phyloP scores from a whole-genome alignment of 2,113 vertebrate species.

The Salvelinus fontinalis region DNA sequence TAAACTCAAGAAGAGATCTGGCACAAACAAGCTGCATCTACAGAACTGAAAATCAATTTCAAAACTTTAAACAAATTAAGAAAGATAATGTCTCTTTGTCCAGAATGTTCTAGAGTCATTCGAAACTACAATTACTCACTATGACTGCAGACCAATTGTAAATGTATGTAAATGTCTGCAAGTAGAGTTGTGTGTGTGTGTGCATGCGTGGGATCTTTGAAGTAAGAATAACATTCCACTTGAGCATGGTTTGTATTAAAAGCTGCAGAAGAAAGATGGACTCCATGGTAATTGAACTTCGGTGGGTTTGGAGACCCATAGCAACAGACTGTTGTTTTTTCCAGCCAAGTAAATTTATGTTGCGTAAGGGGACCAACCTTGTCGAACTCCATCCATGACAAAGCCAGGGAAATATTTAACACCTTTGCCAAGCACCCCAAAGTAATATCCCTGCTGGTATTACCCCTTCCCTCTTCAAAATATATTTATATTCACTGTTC shows the following conservation, averaged over 20 bases:
- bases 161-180: not conserved
- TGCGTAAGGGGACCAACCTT: not conserved
- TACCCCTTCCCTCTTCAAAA: not conserved
- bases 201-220: not conserved
- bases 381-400: slow-evolving; percentile 10
- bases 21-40: too few species aligned
- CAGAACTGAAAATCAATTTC: too few species aligned
- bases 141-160: too few species aligned
- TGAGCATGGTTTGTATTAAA: not conserved
- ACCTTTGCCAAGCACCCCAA: not conserved
- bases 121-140: too few species aligned
- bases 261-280: slow-evolving; percentile 1
- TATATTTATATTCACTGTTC: not conserved
- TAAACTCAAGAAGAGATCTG: too few species aligned
- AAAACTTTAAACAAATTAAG: too few species aligned
- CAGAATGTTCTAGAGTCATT: too few species aligned
- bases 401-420: slow-evolving; percentile 14
- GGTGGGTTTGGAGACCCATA: not conserved
- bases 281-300: slow-evolving; percentile 6
- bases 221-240: not conserved
- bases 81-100: too few species aligned
- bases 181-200: slow-evolving; percentile 1
- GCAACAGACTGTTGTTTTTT: slow-evolving; percentile 3
- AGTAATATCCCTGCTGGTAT: not conserved
- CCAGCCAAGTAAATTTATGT: too few species aligned